Evolutionary conservation across 2,888 invertebrate genomes (phyloP).

Genomic region (Drosophila prolongata): DNA sequence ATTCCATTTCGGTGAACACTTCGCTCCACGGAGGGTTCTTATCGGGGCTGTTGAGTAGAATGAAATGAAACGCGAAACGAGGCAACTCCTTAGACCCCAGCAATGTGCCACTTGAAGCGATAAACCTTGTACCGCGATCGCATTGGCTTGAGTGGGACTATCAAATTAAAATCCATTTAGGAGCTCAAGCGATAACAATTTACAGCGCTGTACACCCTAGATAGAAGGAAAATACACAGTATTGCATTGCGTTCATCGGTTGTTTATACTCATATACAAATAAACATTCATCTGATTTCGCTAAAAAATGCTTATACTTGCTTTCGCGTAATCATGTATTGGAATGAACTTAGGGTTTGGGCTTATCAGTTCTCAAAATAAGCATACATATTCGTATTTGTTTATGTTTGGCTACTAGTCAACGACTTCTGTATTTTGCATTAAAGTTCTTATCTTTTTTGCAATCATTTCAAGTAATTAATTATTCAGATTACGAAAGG

Average conservation of each 20-base stretch:
- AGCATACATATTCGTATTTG: conserved; percentile 17
- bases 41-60: conserved; percentile 15
- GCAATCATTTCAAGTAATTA: conserved; percentile 34
- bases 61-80: conserved; percentile 20
- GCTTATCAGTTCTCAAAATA: conserved; percentile 11
- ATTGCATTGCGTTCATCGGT: conserved; percentile 1
- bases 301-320: not conserved
- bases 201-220: conserved; percentile 1
- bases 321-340: not conserved
- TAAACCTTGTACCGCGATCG: conserved; percentile 29
- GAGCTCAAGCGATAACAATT: conserved; percentile 21
- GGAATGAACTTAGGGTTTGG: not conserved
- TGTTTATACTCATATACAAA: not conserved
- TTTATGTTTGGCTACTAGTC: conserved; percentile 30
- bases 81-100: conserved; percentile 36
- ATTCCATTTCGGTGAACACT: conserved; percentile 25
- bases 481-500: conserved; percentile 24
- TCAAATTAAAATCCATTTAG: conserved; percentile 45
- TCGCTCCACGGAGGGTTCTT: conserved; percentile 26
- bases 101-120: conserved; percentile 34
- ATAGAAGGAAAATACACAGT: conserved; percentile 3
- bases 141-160: conserved; percentile 32
- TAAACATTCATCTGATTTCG: not conserved
- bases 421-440: conserved; percentile 34
- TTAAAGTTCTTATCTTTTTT: conserved; percentile 12